A percentile compares a stretch with the other conserved stretches of the same genome.
Conservation (phyloP, 2,113 vertebrate genomes). For the Prochilodus magdalenae region DNA sequence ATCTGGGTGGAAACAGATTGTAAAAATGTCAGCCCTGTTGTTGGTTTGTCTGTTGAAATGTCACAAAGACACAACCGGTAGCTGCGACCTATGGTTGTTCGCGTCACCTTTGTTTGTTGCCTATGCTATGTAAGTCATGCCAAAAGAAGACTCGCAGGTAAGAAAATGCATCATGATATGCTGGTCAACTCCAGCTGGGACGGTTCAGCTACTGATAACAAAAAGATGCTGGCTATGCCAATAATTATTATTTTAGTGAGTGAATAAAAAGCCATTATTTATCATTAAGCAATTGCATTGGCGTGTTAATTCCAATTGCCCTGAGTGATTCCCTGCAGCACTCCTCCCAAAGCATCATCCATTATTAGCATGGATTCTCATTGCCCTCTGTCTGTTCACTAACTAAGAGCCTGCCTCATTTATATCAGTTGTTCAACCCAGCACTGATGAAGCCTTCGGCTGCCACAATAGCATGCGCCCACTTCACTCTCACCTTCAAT, state of each 20-base stretch:
- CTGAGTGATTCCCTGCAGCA: conserved; percentile 47
- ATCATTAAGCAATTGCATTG: conserved; percentile 43
- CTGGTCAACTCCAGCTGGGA: conserved; percentile 1
- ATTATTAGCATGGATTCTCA: conserved; percentile 48
- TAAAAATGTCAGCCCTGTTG: conserved; percentile 43
- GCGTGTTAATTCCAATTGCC: conserved; percentile 53
- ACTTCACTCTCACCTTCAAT: neutral
- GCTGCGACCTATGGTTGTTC: neutral
- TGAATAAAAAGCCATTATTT: conserved; percentile 55
- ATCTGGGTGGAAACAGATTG: conserved; percentile 44
- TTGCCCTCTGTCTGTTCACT: conserved; percentile 44
- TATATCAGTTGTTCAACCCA: conserved; percentile 37
- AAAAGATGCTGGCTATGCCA: conserved; percentile 11
- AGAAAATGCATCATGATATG: neutral
- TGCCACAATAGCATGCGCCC: conserved; percentile 15
- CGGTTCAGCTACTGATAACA: conserved; percentile 17
- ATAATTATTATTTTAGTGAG: conserved; percentile 34
- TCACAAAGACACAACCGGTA: conserved; percentile 9
- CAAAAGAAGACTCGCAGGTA: conserved; percentile 30
- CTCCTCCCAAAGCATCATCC: conserved; percentile 52
- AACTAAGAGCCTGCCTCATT: conserved; percentile 47
- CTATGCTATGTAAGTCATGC: neutral
- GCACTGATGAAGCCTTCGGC: conserved; percentile 20
- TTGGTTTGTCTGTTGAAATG: conserved; percentile 37
- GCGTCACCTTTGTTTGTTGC: neutral